Conservation (phyloP, 2,113 vertebrate species). For the Xyliphius kryptos region DNA sequence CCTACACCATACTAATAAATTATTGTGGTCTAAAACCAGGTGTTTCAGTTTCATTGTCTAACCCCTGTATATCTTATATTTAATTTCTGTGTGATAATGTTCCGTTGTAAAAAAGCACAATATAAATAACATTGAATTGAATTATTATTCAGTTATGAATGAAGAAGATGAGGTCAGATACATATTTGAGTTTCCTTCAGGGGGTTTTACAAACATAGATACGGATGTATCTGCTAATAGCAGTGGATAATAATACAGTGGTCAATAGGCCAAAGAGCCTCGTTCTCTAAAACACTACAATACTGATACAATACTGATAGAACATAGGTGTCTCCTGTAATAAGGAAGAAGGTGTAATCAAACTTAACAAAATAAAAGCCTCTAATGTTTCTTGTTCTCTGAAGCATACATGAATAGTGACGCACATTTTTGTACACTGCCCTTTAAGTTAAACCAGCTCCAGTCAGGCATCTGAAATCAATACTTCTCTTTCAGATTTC, state of each 20-base stretch:
- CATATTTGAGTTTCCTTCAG: not conserved
- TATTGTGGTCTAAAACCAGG: no score
- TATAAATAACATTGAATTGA: no score
- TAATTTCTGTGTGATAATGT: no score
- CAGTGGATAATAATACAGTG: not conserved
- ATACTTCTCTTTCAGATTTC: constrained; percentile 46
- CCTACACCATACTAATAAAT: no score
- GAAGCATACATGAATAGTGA: not conserved
- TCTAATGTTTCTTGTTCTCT: not conserved
- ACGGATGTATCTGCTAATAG: not conserved
- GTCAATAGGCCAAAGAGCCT: no score
- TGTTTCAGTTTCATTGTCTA: no score
- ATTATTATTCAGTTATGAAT: not conserved
- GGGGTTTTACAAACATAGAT: not conserved
- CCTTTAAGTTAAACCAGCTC: not conserved
- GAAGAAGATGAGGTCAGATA: not conserved
- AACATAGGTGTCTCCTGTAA: not conserved
- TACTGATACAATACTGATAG: not conserved
- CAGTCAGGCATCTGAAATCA: constrained; percentile 44
- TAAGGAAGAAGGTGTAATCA: not conserved
- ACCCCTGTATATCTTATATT: no score
- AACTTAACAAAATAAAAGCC: not conserved
- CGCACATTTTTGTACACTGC: not conserved
- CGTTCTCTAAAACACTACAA: no score
- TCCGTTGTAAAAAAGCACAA: no score